A percentile compares a stretch with the other conserved stretches of the same genome.
Evolutionary conservation across 2,797 vertebrate species (phyloP).

Genomic region (Cossypha niveicapilla): DNA sequence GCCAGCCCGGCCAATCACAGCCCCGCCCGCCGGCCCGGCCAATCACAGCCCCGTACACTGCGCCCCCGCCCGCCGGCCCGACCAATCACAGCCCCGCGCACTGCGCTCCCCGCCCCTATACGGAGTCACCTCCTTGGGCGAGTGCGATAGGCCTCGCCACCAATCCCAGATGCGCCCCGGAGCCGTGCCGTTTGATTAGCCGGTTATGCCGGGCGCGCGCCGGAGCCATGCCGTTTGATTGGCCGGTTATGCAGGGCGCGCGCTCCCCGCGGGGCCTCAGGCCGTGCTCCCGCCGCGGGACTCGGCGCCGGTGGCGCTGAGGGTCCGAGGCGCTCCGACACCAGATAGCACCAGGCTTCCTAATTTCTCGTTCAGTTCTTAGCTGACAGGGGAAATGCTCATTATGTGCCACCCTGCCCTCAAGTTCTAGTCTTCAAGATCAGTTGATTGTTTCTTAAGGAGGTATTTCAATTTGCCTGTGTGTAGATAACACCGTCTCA

Average conservation of each 20-base stretch:
- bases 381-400: not conserved
- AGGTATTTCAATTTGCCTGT: not conserved
- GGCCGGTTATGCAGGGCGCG: not conserved
- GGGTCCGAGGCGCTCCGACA: rapidly evolving
- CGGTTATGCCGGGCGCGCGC: not conserved
- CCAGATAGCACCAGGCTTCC: rapidly evolving
- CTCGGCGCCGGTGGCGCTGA: rapidly evolving
- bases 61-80: rapidly evolving
- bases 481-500: not conserved
- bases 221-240: rapidly evolving
- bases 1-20: not conserved
- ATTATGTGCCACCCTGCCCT: too few relatives aligned
- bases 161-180: not conserved
- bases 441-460: not conserved
- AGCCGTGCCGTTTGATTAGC: not conserved
- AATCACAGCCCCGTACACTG: not conserved
- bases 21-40: rapidly evolving
- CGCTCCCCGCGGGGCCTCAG: not conserved
- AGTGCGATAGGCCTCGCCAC: rapidly evolving
- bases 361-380: not conserved
- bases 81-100: not conserved
- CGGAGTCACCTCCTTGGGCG: not conserved
- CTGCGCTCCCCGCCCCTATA: not conserved
- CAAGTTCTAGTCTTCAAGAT: not conserved
- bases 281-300: too few relatives aligned